A percentile compares a stretch with the other conserved stretches of the same genome.
phyloP scores from a whole-genome alignment of 1,140 invertebrate genomes.

The Nixonia krombeini region DNA sequence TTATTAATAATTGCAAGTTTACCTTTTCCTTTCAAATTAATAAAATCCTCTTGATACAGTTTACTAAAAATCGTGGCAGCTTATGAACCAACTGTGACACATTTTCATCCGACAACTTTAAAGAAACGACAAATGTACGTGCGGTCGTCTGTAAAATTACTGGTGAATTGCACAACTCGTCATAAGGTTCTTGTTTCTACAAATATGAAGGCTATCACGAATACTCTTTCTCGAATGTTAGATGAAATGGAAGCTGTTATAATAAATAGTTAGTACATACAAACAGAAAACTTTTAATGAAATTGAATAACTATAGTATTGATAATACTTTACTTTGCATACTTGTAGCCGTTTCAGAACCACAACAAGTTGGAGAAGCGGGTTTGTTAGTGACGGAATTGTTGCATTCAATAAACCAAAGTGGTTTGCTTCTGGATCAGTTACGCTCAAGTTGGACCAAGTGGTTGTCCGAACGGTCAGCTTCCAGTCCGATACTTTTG shows the following conservation, averaged over 20 bases:
- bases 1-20: constrained; percentile 7
- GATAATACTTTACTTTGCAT: too few species aligned
- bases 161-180: constrained; percentile 74
- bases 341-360: constrained; percentile 68
- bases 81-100: constrained; percentile 66
- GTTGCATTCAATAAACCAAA: constrained; percentile 70
- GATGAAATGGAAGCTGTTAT: constrained; percentile 76
- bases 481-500: constrained; percentile 69
- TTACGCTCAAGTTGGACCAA: constrained; percentile 61
- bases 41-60: constrained; percentile 60
- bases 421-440: constrained; percentile 58
- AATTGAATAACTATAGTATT: too few species aligned
- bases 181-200: constrained; percentile 71
- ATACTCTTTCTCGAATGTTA: constrained; percentile 72
- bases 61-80: constrained; percentile 76
- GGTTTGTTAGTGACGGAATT: constrained; percentile 71
- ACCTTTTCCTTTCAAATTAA: constrained; percentile 9
- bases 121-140: constrained; percentile 76
- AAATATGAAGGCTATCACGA: constrained; percentile 72
- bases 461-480: constrained; percentile 67
- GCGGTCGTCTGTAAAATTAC: constrained; percentile 74
- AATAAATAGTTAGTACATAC: constrained; percentile 68
- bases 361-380: constrained; percentile 72
- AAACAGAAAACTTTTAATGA: neutral
- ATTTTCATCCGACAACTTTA: constrained; percentile 71